These are phyloP conservation scores for Erythrocebus patas DNA, from an alignment of 2,113 vertebrate genomes.

Conservation along the genomic window DNA sequence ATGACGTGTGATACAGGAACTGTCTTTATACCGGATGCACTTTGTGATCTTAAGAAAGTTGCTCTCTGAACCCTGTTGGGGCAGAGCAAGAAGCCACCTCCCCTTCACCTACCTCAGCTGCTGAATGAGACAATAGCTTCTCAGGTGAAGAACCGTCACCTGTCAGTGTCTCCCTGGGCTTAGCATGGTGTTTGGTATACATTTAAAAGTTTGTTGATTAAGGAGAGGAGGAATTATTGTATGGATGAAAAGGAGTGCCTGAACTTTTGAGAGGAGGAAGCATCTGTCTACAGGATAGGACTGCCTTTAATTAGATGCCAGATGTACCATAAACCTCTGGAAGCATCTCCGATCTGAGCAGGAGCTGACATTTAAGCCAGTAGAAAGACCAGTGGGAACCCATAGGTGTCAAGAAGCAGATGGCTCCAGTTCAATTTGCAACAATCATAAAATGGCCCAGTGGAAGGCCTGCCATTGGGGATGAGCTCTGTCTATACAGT, in stretches of 20 bases:
- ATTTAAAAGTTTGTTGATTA: background rate
- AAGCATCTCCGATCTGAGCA: background rate
- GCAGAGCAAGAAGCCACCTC: background rate
- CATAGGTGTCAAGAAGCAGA: conserved; percentile 2
- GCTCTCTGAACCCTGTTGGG: background rate
- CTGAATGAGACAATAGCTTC: background rate
- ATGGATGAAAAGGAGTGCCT: background rate
- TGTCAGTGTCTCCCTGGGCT: background rate
- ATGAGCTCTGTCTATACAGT: background rate
- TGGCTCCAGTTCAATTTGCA: background rate
- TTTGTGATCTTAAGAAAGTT: background rate
- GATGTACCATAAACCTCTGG: conserved; percentile 30
- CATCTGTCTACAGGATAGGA: background rate
- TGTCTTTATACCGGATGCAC: background rate
- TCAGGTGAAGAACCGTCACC: background rate
- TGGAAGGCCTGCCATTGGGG: background rate
- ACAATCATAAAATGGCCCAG: background rate
- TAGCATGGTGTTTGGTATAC: background rate
- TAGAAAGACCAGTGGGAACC: background rate
- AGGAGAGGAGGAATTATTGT: conserved; percentile 18
- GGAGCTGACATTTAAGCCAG: background rate
- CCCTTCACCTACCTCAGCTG: background rate
- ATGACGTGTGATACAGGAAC: background rate
- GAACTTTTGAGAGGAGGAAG: conserved; percentile 9
- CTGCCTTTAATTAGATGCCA: background rate